These are phyloP conservation scores for Papilio elwesi DNA, from an alignment of 2,888 invertebrate species.

Conservation along the genomic window DNA sequence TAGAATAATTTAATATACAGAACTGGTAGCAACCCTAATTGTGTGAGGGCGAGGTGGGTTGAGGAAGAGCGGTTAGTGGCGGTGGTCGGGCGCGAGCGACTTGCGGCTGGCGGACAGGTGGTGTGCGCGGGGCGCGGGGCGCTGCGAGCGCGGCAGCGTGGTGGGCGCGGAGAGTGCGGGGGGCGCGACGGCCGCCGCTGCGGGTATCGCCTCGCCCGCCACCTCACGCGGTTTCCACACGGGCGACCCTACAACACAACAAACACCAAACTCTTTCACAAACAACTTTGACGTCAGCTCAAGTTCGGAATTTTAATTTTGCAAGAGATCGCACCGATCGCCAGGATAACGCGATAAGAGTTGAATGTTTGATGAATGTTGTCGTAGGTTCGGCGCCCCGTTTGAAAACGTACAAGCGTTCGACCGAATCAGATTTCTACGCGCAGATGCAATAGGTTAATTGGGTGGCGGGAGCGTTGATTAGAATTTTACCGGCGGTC, in stretches of 20 bases:
- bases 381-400: constrained; percentile 62
- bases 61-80: constrained; percentile 60
- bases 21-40: constrained; percentile 1
- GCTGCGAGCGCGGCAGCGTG: constrained; percentile 78
- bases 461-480: constrained; percentile 33
- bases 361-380: constrained; percentile 85
- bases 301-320: constrained; percentile 49
- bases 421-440: constrained; percentile 33
- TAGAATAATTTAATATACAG: neutral
- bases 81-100: constrained; percentile 82
- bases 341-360: constrained; percentile 79
- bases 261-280: constrained; percentile 84
- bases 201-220: constrained; percentile 81
- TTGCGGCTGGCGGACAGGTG: constrained; percentile 82
- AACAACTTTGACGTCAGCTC: constrained; percentile 47
- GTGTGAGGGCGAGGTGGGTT: constrained; percentile 28
- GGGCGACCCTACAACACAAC: constrained; percentile 95
- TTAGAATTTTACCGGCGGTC: constrained; percentile 56
- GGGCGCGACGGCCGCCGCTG: constrained; percentile 50
- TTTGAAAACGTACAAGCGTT: constrained; percentile 42
- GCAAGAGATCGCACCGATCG: constrained; percentile 67
- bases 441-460: constrained; percentile 16
- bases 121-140: constrained; percentile 74
- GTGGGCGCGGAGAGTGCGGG: constrained; percentile 66
- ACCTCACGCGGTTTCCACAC: constrained; percentile 99